Conservation (phyloP, 2,888 invertebrate genomes). For the Pocota personata region DNA sequence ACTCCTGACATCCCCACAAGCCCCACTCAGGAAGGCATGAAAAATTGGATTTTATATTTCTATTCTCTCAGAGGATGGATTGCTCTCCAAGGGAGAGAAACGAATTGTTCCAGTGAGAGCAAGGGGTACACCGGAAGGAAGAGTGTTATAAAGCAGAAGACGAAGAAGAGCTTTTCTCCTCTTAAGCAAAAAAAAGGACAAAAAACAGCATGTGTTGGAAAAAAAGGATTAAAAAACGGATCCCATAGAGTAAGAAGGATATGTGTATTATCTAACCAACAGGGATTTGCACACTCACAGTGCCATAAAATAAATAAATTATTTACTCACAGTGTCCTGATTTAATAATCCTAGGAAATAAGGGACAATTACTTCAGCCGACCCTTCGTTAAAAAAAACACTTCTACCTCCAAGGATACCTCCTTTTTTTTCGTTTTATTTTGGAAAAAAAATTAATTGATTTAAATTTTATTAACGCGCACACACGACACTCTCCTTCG, state of each 20-base stretch:
- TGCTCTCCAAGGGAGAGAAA: slow-evolving; percentile 11
- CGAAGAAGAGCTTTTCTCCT: slow-evolving; percentile 29
- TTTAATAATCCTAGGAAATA: slow-evolving; percentile 44
- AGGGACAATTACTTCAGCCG: not conserved
- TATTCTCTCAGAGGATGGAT: slow-evolving; percentile 1
- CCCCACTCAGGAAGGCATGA: not conserved
- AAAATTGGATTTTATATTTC: slow-evolving; percentile 3
- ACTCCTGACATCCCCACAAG: not conserved
- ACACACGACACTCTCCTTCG: slow-evolving; percentile 3
- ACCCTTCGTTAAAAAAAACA: not conserved
- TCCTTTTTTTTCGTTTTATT: not conserved
- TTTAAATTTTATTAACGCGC: slow-evolving; percentile 16
- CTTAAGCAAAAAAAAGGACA: not conserved
- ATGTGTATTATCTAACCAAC: slow-evolving; percentile 44
- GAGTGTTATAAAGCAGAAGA: slow-evolving; percentile 1
- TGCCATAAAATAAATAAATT: slow-evolving; percentile 23
- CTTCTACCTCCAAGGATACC: not conserved
- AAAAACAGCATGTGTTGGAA: slow-evolving; percentile 47
- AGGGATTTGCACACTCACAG: slow-evolving; percentile 11
- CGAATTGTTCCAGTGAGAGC: not conserved
- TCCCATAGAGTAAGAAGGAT: not conserved
- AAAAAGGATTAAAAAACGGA: slow-evolving; percentile 7
- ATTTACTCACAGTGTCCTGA: slow-evolving; percentile 51
- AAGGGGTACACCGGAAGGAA: slow-evolving; percentile 33
- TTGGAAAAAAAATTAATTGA: slow-evolving; percentile 1